phyloP scores from a whole-genome alignment of 64 coral and sea anemone genomes.

The Platygyra sinensis region DNA sequence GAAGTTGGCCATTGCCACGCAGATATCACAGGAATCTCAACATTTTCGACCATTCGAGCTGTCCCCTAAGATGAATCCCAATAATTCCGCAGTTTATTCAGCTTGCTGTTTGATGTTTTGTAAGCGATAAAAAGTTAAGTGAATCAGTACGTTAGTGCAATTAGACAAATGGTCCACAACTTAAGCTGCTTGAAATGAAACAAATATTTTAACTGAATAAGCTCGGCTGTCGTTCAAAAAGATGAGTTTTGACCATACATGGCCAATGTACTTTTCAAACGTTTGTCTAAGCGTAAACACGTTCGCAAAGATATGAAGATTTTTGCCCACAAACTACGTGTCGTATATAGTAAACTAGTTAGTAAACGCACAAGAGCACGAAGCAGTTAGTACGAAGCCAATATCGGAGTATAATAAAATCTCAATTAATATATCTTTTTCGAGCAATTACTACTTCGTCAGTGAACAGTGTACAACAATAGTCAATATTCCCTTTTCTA shows the following conservation, averaged over 20 bases:
- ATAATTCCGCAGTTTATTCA: slow-evolving; percentile 82
- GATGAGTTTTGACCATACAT: not conserved
- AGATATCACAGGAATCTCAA: slow-evolving; percentile 90
- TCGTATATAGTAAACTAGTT: slow-evolving; percentile 27
- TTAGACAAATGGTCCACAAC: slow-evolving; percentile 91
- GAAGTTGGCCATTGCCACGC: slow-evolving; percentile 88
- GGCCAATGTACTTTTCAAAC: not conserved
- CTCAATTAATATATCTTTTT: slow-evolving; percentile 99
- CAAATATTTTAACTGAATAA: slow-evolving; percentile 84
- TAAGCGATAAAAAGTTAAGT: slow-evolving; percentile 87
- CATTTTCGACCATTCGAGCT: slow-evolving; percentile 83
- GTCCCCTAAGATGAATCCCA: slow-evolving; percentile 67
- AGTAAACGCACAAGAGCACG: slow-evolving; percentile 18
- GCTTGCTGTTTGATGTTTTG: slow-evolving; percentile 78
- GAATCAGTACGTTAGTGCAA: slow-evolving; percentile 78
- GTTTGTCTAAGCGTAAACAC: slow-evolving; percentile 36
- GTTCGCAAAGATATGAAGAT: slow-evolving; percentile 22
- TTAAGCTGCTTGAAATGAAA: slow-evolving; percentile 85
- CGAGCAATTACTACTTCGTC: slow-evolving; percentile 93
- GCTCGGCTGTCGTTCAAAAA: slow-evolving; percentile 30
- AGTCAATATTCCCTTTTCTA: slow-evolving; percentile 79
- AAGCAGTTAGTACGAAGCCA: slow-evolving; percentile 77
- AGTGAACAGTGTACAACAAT: slow-evolving; percentile 67
- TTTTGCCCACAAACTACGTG: not conserved
- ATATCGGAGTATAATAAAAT: slow-evolving; percentile 96